Conservation (phyloP, 2,113 vertebrate genomes). For the Rana temporaria region DNA sequence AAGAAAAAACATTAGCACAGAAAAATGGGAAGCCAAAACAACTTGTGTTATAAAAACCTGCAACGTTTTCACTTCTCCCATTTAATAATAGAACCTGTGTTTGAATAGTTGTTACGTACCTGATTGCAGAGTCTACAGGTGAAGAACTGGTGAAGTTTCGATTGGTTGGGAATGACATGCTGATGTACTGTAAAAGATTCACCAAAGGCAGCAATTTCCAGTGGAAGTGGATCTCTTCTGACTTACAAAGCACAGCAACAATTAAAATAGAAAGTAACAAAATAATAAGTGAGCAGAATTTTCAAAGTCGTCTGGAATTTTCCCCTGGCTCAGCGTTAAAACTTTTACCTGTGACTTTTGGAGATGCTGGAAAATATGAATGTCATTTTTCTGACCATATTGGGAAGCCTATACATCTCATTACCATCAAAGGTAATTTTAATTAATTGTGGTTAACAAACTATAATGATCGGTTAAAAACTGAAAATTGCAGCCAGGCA, state of each 20-base stretch:
- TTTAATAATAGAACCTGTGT: too few relatives aligned
- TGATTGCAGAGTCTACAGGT: not conserved
- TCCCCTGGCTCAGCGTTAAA: not conserved
- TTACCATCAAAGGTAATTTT: conserved; percentile 28
- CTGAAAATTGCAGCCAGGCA: too few relatives aligned
- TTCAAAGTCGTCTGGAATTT: not conserved
- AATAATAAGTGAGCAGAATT: not conserved
- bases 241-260: not conserved
- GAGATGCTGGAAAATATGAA: conserved; percentile 8
- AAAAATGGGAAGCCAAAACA: too few relatives aligned
- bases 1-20: too few relatives aligned
- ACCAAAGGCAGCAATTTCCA: not conserved
- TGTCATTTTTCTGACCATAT: not conserved
- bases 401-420: conserved; percentile 9
- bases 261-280: not conserved
- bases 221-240: conserved; percentile 14
- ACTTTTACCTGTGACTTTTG: not conserved
- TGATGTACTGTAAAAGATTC: not conserved
- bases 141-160: conserved; percentile 29
- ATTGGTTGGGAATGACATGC: conserved; percentile 3
- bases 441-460: too few relatives aligned
- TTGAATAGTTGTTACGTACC: too few relatives aligned
- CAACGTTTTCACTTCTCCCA: too few relatives aligned
- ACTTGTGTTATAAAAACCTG: too few relatives aligned
- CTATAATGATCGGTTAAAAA: too few relatives aligned